Base-by-base conservation (phyloP, 2,797 vertebrate genomes). In the Eupleurogrammus muticus region DNA sequence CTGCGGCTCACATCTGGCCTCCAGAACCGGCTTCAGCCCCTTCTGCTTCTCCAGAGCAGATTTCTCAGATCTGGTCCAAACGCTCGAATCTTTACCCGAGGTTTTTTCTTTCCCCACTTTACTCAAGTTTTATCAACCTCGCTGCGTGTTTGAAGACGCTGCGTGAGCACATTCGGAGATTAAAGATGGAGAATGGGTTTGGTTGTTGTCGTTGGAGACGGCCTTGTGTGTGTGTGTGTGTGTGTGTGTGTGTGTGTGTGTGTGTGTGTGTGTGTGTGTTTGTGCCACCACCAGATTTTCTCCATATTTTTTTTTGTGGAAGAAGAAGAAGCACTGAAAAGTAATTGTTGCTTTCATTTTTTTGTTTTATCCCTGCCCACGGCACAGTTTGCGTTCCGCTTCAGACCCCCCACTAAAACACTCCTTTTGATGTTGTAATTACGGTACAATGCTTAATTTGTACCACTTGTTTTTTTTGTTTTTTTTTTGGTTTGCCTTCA, bases 1-100 rank as follows among this genome's bases (percentile, higher is more conserved):
- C 74, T 63, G 64, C 61, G 81, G 64, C 87, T 81, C 71, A 85
- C 88, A 88, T 89, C 82, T 90, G 83, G 66, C 57, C 60, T 50
- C 73, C 11, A 54, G 21, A 70, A 73, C 35, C 76, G 38, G 57
- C 57, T 63, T 50, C 55, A 67, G 57, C 56, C 32, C 24, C 32
- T n/a, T n/a, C n/a, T 34, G 51, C 68, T 55, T 48, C 35, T 49
- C 16, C 2, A 1, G n/a, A 54, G 73, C 44, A 4, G 67, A 44
- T n/a, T 35, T 14, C 62, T 56, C 49, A 71, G 36, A 64, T 36
- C 48, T 24, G 14, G 54, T 72, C 38, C 32, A 70, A 74, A 54
- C 28, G 1, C 23, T 11, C 47, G 9, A 70, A 20, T 52, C 48
- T 17, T 61, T 28, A 19, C 16, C 9, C 8, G n/a, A 7, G 11